Base-by-base conservation (phyloP, 2,888 invertebrate species). In the Aspidiotus destructor region DNA sequence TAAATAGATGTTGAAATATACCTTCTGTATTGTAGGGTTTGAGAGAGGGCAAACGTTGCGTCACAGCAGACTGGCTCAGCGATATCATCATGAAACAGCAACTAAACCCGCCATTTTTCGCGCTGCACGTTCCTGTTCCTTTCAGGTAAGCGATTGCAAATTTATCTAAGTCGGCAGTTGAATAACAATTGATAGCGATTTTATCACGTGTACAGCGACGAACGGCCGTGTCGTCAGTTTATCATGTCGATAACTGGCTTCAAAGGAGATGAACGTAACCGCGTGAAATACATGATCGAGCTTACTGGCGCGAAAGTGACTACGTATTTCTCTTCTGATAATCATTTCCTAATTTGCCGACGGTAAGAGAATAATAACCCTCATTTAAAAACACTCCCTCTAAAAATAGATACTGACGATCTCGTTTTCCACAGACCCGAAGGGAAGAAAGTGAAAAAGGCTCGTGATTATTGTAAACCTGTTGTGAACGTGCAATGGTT, bases 401-500 rank as follows among this genome's bases (percentile, higher is more conserved):
- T 16, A 69, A 40, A 63, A 67, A 9, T 48, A 16, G 5, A 28
- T 28, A 28, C 5, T 5, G 28, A 28, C 28, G 5, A 28, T 28
- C 28, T 28, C 28, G 28, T 28, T 28, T 28, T 28, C 28, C 28
- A 28, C 74, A 91, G 91, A 72, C 85, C 87, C 0, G 92, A 93
- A 71, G 95, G 95, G 28, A 82, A 82, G 72, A 98, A 98, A 79
- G 92, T 87, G 78, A 81, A 85, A 71, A 90, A 90, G 73, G 97
- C 98, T 0, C 84, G 89, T 62, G 94, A 96, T 76, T 95, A 93
- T 92, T 87, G 86, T 74, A 87, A 89, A 53, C 91, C 92, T 1
- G 86, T 92, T 1, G 95, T 98, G 0, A 97, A 94, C 76, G 87
- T 91, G 1, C 86, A 90, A 73, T 97, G 96, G 96, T 80, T 98